Evolutionary conservation across 2,113 vertebrate species (phyloP).

Genomic region (Scomber colias): DNA sequence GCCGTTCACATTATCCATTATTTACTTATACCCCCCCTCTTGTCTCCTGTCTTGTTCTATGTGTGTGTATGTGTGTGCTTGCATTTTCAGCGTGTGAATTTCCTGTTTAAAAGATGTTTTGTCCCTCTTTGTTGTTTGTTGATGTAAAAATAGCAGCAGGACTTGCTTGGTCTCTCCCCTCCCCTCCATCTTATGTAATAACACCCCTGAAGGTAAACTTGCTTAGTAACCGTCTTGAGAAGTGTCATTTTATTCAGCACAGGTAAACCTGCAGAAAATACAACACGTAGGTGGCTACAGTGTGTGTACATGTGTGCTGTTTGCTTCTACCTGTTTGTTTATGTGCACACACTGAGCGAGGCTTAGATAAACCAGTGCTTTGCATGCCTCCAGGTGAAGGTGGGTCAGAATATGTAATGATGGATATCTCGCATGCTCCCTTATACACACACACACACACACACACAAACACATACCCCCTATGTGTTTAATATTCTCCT

Average conservation of each 20-base stretch:
- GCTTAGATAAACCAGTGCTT: constrained; percentile 6
- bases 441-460: not conserved
- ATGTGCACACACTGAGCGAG: not conserved
- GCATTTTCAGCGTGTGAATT: not conserved
- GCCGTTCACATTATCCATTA: constrained; percentile 12
- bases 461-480: not conserved
- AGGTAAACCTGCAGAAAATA: constrained; percentile 4
- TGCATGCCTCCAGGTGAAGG: constrained; percentile 39
- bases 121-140: constrained; percentile 29
- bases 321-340: constrained; percentile 6
- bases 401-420: constrained; percentile 33
- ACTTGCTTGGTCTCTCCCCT: not conserved
- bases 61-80: not conserved
- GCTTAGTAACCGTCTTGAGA: constrained; percentile 37
- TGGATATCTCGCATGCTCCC: not conserved
- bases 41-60: not conserved
- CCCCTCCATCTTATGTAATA: constrained; percentile 59
- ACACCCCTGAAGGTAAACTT: constrained; percentile 44
- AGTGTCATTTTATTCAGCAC: constrained; percentile 25
- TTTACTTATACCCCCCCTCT: constrained; percentile 8
- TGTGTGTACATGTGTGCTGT: not conserved
- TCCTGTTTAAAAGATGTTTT: constrained; percentile 39
- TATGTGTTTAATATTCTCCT: constrained; percentile 42
- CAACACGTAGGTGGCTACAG: not conserved
- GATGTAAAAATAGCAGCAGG: constrained; percentile 63